phyloP scores from a whole-genome alignment of 2,888 invertebrate species.

The Thymelicus sylvestris region DNA sequence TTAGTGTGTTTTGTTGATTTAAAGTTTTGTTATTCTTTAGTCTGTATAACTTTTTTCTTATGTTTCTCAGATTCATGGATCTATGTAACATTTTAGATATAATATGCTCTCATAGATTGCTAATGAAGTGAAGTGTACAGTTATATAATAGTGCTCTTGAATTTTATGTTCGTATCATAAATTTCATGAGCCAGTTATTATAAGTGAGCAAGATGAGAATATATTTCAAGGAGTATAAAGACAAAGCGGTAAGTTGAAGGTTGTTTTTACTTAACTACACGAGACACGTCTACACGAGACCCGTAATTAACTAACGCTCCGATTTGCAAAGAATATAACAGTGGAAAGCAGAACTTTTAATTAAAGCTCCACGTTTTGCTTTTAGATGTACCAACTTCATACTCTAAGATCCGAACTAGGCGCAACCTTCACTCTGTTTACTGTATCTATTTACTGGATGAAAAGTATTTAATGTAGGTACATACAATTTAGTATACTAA shows the following conservation, averaged over 20 bases:
- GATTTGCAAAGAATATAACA: not conserved
- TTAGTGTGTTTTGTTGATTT: constrained; percentile 7
- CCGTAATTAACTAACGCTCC: constrained; percentile 6
- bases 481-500: no score
- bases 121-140: constrained; percentile 33
- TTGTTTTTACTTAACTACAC: constrained; percentile 20
- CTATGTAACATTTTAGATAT: constrained; percentile 12
- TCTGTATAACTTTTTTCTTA: not conserved
- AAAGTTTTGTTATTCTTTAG: constrained; percentile 2
- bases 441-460: no score
- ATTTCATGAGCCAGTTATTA: constrained; percentile 62
- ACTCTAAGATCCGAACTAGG: no score
- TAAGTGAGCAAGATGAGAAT: constrained; percentile 67
- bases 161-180: constrained; percentile 73
- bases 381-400: no score
- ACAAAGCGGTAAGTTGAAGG: constrained; percentile 68
- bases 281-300: not conserved
- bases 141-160: constrained; percentile 56
- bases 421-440: no score
- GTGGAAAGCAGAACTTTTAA: not conserved
- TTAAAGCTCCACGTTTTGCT: not conserved
- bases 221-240: constrained; percentile 77
- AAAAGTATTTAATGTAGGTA: no score
- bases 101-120: constrained; percentile 28
- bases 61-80: constrained; percentile 21